phyloP scores from a whole-genome alignment of 1,140 invertebrate species.

The Cydia amplana region DNA sequence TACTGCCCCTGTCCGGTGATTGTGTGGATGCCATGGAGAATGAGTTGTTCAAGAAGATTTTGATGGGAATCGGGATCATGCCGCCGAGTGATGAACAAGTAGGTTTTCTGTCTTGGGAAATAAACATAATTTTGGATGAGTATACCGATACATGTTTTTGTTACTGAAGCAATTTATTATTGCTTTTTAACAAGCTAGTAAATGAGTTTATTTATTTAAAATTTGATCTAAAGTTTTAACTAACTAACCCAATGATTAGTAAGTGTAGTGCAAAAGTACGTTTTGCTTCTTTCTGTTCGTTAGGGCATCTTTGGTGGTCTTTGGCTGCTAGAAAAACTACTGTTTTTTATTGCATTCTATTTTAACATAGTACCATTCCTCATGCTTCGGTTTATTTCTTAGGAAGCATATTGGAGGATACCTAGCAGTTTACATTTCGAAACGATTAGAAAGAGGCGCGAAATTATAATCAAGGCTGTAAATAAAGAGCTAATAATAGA shows the following conservation, averaged over 20 bases:
- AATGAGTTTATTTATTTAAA: no score
- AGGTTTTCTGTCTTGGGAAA: constrained; percentile 1
- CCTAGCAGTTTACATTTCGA: constrained; percentile 76
- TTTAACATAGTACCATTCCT: not conserved
- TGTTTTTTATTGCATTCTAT: no score
- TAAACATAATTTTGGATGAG: no score
- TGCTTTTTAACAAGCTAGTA: no score
- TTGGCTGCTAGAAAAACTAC: no score
- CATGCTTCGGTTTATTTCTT: constrained; percentile 29
- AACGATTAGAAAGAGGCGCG: constrained; percentile 65
- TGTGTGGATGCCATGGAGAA: constrained; percentile 81
- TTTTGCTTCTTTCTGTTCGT: no score
- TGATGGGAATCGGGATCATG: constrained; percentile 81
- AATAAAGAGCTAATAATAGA: constrained; percentile 66
- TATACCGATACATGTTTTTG: no score
- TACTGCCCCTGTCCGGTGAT: constrained; percentile 83
- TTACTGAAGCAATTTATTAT: no score
- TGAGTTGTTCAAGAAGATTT: constrained; percentile 79
- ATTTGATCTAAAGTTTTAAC: no score
- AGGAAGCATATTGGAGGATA: constrained; percentile 84
- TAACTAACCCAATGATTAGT: no score
- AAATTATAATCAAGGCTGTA: constrained; percentile 68
- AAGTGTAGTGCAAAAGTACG: no score
- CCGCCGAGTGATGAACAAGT: constrained; percentile 81
- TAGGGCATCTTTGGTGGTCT: no score